phyloP scores from a whole-genome alignment of 1,140 invertebrate species.

The Drosophila nikananu region DNA sequence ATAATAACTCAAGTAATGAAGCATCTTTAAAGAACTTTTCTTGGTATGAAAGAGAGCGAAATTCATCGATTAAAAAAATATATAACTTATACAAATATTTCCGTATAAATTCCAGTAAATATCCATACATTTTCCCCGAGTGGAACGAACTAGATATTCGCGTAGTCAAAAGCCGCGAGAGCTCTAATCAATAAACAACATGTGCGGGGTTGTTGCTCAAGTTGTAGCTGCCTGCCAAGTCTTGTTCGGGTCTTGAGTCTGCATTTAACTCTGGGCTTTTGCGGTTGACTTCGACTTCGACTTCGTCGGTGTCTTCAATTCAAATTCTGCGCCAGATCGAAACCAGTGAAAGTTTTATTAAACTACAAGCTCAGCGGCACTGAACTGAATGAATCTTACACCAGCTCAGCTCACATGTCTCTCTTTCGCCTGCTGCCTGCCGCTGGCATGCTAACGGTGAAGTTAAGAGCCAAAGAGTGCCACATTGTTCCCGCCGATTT shows the following conservation, averaged over 20 bases:
- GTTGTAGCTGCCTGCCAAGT: conserved; percentile 29
- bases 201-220: conserved; percentile 27
- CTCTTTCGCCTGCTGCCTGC: conserved; percentile 1
- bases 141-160: conserved; percentile 25
- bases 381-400: conserved; percentile 8
- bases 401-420: conserved; percentile 28
- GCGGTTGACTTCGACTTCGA: conserved; percentile 33
- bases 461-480: conserved; percentile 29
- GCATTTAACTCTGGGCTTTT: conserved; percentile 20
- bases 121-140: not conserved
- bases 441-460: conserved; percentile 52
- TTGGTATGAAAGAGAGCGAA: not conserved
- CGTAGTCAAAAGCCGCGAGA: conserved; percentile 31
- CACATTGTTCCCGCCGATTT: conserved; percentile 50
- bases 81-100: not conserved
- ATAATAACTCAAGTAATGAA: too few species aligned
- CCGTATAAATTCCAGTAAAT: not conserved
- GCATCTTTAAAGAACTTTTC: not conserved
- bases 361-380: conserved; percentile 35
- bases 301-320: conserved; percentile 50
- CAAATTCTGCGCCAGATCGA: conserved; percentile 63
- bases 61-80: too few species aligned
- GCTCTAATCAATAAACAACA: conserved; percentile 41
- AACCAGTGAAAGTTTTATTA: conserved; percentile 82
- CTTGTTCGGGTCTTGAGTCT: conserved; percentile 26